Percentiles rank a stretch among this genome's conserved stretches.
These are phyloP conservation scores for Myripristis jacobus DNA, from an alignment of 2,797 vertebrate genomes.

Conservation along the genomic window DNA sequence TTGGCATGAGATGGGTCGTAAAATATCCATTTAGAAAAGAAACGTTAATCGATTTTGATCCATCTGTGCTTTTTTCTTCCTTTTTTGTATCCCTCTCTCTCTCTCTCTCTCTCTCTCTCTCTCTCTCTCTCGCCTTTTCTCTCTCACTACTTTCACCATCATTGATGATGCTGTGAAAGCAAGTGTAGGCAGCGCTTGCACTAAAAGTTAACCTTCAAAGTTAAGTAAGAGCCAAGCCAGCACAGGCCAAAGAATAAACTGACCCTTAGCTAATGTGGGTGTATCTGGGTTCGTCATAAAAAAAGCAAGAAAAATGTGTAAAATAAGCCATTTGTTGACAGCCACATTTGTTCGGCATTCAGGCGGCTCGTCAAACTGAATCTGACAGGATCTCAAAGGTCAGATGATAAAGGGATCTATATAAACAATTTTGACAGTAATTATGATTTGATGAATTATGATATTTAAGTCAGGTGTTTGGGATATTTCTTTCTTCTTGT, in stretches of 20 bases:
- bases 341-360: constrained; percentile 24
- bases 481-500: no score
- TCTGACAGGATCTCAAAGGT: background rate
- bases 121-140: background rate
- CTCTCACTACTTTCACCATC: background rate
- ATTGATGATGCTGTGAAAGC: constrained; percentile 21
- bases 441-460: constrained; percentile 1
- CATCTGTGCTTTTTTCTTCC: background rate
- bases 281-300: constrained; percentile 7
- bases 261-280: constrained; percentile 30
- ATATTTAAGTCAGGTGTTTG: background rate
- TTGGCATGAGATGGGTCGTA: background rate
- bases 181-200: constrained; percentile 14
- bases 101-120: no score
- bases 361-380: background rate
- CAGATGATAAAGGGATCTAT: background rate
- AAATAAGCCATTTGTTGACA: constrained; percentile 2
- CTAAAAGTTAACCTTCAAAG: constrained; percentile 63
- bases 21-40: constrained; percentile 34
- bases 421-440: constrained; percentile 1
- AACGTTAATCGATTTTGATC: constrained; percentile 29
- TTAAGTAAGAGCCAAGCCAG: constrained; percentile 49
- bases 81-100: no score
- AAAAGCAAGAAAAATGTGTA: constrained; percentile 25
- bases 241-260: background rate